These are phyloP conservation scores for Manis pentadactyla DNA, from an alignment of 2,797 vertebrate species.

Conservation along the genomic window DNA sequence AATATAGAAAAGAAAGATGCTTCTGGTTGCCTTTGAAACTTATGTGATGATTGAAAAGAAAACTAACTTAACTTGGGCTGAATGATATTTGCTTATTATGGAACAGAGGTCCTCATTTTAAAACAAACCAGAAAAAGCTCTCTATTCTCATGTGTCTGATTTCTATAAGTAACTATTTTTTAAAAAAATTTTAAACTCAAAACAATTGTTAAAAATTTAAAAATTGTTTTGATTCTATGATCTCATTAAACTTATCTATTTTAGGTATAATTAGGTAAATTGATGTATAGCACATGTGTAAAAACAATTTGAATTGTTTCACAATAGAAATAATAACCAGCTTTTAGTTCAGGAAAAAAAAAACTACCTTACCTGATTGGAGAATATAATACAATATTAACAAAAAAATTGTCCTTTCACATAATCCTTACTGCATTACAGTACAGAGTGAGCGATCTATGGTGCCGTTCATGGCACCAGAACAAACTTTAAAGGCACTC, in stretches of 20 bases:
- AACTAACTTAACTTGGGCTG: slow-evolving; percentile 22
- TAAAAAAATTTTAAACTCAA: neutral
- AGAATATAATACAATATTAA: neutral
- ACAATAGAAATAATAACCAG: neutral
- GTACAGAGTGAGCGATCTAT: neutral
- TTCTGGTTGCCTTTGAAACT: slow-evolving; percentile 56
- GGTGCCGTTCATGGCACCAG: neutral
- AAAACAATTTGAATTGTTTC: neutral
- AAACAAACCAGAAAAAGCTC: neutral
- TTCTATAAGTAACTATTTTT: slow-evolving; percentile 40
- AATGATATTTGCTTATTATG: slow-evolving; percentile 27
- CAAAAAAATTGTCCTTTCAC: neutral
- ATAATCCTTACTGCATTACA: neutral
- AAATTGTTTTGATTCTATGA: neutral
- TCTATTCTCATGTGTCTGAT: neutral
- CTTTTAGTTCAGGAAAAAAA: neutral
- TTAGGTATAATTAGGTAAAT: neutral
- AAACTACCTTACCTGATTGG: neutral
- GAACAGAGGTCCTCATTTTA: neutral
- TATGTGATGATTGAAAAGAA: slow-evolving; percentile 46
- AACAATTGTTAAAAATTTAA: neutral
- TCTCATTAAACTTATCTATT: neutral
- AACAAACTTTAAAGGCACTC: neutral
- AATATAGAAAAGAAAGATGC: slow-evolving; percentile 73
- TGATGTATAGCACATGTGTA: neutral